Conservation (phyloP, 2,888 invertebrate genomes). For the Chrysodeixis includens region DNA sequence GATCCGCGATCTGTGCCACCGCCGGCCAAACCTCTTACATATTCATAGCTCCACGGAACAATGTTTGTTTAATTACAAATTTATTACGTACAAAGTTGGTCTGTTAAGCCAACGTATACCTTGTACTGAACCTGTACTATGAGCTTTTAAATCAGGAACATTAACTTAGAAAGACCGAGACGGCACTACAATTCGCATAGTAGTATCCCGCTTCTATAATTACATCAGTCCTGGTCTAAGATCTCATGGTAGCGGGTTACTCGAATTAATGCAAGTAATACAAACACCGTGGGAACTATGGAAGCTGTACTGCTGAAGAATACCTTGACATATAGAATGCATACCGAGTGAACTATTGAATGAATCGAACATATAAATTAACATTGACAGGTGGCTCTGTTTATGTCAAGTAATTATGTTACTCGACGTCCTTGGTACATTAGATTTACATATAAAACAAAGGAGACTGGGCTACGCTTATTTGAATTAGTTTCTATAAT, state of each 20-base stretch:
- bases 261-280: neutral
- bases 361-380: conserved; percentile 5
- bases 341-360: neutral
- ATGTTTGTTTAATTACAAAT: conserved; percentile 31
- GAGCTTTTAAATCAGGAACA: too few relatives aligned
- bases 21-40: conserved; percentile 16
- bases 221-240: too few relatives aligned
- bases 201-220: too few relatives aligned
- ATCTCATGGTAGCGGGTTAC: too few relatives aligned
- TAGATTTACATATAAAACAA: neutral
- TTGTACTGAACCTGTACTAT: neutral
- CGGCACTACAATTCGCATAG: too few relatives aligned
- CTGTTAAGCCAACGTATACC: neutral
- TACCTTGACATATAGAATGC: conserved; percentile 2
- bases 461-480: neutral
- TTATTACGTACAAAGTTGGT: conserved; percentile 13
- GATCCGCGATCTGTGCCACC: neutral
- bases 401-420: neutral
- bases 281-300: neutral
- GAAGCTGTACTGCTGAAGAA: neutral
- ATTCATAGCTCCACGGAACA: conserved; percentile 18
- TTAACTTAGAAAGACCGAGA: too few relatives aligned
- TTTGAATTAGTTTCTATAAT: neutral
- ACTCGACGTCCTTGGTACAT: neutral
- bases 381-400: conserved; percentile 5